These are phyloP conservation scores for Tragopan temminckii DNA, from an alignment of 2,797 vertebrate species.

Conservation along the genomic window DNA sequence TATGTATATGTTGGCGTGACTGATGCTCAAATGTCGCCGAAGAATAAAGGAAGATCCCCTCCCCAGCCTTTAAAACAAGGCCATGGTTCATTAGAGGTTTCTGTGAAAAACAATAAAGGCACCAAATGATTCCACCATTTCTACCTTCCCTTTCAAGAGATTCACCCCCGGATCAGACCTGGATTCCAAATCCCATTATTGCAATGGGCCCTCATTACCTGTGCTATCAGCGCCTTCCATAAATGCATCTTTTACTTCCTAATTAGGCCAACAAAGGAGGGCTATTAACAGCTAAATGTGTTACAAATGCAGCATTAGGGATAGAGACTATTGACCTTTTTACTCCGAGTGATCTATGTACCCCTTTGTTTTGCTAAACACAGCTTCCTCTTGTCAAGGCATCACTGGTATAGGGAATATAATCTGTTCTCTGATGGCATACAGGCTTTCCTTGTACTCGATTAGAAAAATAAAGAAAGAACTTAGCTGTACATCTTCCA, in stretches of 20 bases:
- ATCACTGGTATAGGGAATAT: slow-evolving; percentile 37
- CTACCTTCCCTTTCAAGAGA: slow-evolving; percentile 55
- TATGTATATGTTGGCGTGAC: background rate
- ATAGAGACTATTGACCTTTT: slow-evolving; percentile 71
- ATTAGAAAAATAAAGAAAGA: slow-evolving; percentile 64
- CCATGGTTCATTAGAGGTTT: slow-evolving; percentile 58
- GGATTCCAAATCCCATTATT: slow-evolving; percentile 41
- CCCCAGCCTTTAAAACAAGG: slow-evolving; percentile 63
- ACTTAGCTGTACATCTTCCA: slow-evolving; percentile 46
- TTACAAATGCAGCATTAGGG: slow-evolving; percentile 71
- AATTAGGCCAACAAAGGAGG: slow-evolving; percentile 70
- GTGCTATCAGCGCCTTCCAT: slow-evolving; percentile 51
- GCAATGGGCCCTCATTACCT: slow-evolving; percentile 60
- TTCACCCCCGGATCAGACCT: slow-evolving; percentile 58
- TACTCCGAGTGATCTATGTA: slow-evolving; percentile 49
- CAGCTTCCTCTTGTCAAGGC: slow-evolving; percentile 49
- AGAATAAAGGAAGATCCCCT: slow-evolving; percentile 48
- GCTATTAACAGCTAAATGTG: slow-evolving; percentile 69
- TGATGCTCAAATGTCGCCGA: slow-evolving; percentile 1
- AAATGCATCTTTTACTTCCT: slow-evolving; percentile 61
- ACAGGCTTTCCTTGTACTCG: slow-evolving; percentile 46
- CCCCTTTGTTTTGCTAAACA: slow-evolving; percentile 64
- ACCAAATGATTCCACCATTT: slow-evolving; percentile 45
- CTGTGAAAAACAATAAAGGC: slow-evolving; percentile 39
- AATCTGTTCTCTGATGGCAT: slow-evolving; percentile 56